Evolutionary conservation across 37 sponge, comb jelly and placozoan species (phyloP).

Genomic region (Geodia barretti): DNA sequence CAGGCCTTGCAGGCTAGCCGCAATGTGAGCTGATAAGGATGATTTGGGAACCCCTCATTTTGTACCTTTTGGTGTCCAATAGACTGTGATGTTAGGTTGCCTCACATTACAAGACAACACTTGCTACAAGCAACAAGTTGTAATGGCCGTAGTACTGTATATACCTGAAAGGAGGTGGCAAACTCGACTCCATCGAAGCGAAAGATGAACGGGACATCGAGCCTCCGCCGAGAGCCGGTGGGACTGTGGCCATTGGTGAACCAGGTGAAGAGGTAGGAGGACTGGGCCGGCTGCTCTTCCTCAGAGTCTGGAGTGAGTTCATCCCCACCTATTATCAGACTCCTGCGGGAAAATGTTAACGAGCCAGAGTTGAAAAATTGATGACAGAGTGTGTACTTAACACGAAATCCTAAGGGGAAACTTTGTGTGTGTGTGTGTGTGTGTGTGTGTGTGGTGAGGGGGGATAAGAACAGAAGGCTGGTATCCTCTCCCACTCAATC

Average conservation of each 20-base stretch:
- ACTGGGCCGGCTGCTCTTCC: not conserved
- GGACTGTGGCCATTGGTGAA: slow-evolving; percentile 55
- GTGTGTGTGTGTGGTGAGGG: slow-evolving; percentile 6
- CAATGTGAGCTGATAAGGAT: too few species aligned
- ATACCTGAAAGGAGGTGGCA: slow-evolving; percentile 8
- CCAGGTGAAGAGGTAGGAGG: slow-evolving; percentile 54
- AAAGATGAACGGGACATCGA: slow-evolving; percentile 25
- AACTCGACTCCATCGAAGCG: slow-evolving; percentile 27
- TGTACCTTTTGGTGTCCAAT: too few species aligned
- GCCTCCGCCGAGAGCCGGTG: slow-evolving; percentile 37
- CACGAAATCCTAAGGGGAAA: too few species aligned
- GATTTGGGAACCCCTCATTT: too few species aligned
- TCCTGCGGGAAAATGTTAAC: slow-evolving; percentile 30
- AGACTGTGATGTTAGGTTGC: too few species aligned
- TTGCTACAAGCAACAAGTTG: too few species aligned
- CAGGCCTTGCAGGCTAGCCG: too few species aligned
- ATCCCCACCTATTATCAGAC: slow-evolving; percentile 50
- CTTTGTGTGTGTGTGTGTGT: slow-evolving; percentile 25
- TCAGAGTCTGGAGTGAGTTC: slow-evolving; percentile 30
- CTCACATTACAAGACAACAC: too few species aligned
- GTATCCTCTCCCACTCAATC: too few species aligned
- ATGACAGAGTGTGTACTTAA: too few species aligned
- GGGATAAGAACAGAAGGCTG: not conserved
- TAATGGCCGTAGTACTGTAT: too few species aligned
- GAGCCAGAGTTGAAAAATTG: too few species aligned